Percentiles rank a stretch among this genome's conserved stretches.
These are phyloP conservation scores for Apis laboriosa DNA, from an alignment of 1,140 invertebrate species.

Conservation along the genomic window DNA sequence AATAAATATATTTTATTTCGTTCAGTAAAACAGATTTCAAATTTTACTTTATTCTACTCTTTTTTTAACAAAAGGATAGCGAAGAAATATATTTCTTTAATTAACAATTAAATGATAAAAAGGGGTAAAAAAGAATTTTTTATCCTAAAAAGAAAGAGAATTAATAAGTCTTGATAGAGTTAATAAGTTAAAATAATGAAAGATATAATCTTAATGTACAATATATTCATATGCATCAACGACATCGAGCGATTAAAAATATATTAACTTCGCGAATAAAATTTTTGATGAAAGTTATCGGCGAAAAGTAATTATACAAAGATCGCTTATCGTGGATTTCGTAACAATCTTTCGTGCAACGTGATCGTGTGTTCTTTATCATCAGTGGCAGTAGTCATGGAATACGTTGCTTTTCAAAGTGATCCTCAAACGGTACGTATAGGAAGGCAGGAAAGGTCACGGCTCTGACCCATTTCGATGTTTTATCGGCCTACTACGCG, in stretches of 20 bases:
- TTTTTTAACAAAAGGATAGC: no score
- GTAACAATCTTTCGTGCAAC: constrained; percentile 16
- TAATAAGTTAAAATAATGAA: no score
- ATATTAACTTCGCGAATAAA: constrained; percentile 7
- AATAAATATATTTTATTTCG: no score
- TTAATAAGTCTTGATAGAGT: no score
- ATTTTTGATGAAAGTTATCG: not conserved
- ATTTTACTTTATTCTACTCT: no score
- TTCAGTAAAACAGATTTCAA: no score
- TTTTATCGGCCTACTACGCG: constrained; percentile 73
- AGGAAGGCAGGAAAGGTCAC: constrained; percentile 74
- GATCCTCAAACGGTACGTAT: constrained; percentile 50
- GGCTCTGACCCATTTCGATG: constrained; percentile 78
- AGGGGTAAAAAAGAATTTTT: no score
- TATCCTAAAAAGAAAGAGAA: no score
- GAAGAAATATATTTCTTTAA: no score
- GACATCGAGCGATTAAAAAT: constrained; percentile 5
- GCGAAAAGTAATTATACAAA: not conserved
- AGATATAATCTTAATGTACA: no score
- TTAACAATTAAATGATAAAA: no score
- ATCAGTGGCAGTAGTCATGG: not conserved
- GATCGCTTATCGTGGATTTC: constrained; percentile 24
- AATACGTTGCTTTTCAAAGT: constrained; percentile 3
- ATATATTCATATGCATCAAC: no score
- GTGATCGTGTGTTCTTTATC: constrained; percentile 31